Evolutionary conservation across 1,140 invertebrate species (phyloP).

Genomic region (Brachionus asplanchnoidis): DNA sequence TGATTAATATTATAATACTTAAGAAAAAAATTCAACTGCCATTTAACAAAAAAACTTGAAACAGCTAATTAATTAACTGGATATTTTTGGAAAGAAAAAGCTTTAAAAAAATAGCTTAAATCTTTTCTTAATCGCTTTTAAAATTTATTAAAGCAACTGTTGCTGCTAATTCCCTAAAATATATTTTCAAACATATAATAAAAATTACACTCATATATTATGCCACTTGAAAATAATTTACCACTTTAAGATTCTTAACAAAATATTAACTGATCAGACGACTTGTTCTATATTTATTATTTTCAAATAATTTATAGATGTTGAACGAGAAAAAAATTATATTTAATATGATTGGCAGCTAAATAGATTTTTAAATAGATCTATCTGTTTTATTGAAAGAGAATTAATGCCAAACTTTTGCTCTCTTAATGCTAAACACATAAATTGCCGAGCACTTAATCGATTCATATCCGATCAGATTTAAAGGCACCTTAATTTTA

Average conservation of each 20-base stretch:
- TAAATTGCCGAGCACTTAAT: conserved; percentile 29
- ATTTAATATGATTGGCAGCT: conserved; percentile 16
- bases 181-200: not conserved
- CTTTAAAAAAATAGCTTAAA: not conserved
- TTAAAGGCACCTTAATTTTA: not conserved
- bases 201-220: not conserved
- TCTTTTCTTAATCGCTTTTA: not conserved
- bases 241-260: not conserved
- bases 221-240: not conserved
- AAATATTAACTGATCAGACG: not conserved
- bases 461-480: not conserved
- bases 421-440: not conserved
- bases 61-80: no score
- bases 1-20: no score
- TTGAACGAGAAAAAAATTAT: conserved; percentile 19
- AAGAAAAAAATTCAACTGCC: no score
- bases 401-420: conserved; percentile 18
- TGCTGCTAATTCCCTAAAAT: not conserved
- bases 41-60: no score
- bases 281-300: not conserved
- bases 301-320: not conserved
- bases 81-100: no score
- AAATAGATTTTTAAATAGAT: conserved; percentile 33
- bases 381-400: conserved; percentile 25
- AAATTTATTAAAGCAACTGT: not conserved